Percentiles rank a stretch among this genome's conserved stretches.
Evolutionary conservation across 2,888 invertebrate genomes (phyloP).

Genomic region (Shargacucullia verbasci): DNA sequence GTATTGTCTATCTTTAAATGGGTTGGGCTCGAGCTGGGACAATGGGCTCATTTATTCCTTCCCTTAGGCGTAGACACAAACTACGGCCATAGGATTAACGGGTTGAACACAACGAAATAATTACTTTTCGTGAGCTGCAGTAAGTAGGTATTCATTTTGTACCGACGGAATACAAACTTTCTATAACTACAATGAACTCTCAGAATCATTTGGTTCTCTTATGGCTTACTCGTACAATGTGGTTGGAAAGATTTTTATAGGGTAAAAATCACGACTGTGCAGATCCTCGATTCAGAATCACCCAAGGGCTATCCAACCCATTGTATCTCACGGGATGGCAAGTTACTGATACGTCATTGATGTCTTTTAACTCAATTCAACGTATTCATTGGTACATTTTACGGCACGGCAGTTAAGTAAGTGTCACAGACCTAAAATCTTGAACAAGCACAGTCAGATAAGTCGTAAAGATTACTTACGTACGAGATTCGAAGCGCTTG

Average conservation of each 20-base stretch:
- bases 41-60: slow-evolving; percentile 83
- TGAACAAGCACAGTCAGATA: slow-evolving; percentile 29
- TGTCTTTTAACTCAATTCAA: too few species aligned
- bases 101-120: slow-evolving; percentile 76
- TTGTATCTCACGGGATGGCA: too few species aligned
- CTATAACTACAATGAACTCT: neutral
- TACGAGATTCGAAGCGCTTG: slow-evolving; percentile 45
- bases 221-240: too few species aligned
- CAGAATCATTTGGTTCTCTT: too few species aligned
- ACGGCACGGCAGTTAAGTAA: slow-evolving; percentile 23
- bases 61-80: slow-evolving; percentile 80
- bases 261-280: too few species aligned
- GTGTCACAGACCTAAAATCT: slow-evolving; percentile 28
- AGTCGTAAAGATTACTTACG: slow-evolving; percentile 42
- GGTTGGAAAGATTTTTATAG: too few species aligned
- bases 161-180: slow-evolving; percentile 20
- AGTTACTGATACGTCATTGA: too few species aligned
- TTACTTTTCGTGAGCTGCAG: slow-evolving; percentile 68
- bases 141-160: slow-evolving; percentile 47
- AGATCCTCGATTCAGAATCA: too few species aligned
- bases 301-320: too few species aligned
- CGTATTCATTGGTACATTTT: neutral
- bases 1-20: slow-evolving; percentile 84
- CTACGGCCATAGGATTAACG: slow-evolving; percentile 76
- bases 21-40: slow-evolving; percentile 75